phyloP scores from a whole-genome alignment of 2,797 vertebrate species.

The Microctenopoma stevenorrisi region DNA sequence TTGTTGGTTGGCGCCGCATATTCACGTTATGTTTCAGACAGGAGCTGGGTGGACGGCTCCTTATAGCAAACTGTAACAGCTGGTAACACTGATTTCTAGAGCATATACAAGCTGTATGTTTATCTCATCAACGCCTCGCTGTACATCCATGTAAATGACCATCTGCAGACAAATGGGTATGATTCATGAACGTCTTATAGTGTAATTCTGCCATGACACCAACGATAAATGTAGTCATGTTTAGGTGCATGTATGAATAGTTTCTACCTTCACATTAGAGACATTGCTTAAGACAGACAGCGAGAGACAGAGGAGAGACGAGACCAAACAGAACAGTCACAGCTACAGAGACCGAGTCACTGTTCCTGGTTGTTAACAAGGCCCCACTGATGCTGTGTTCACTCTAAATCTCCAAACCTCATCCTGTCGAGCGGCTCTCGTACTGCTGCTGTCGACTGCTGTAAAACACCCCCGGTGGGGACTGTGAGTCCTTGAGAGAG shows the following conservation, averaged over 20 bases:
- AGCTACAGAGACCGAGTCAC: slow-evolving; percentile 36
- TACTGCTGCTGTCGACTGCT: slow-evolving; percentile 36
- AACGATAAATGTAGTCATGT: too few species aligned
- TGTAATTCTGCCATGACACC: too few species aligned
- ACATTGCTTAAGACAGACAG: neutral
- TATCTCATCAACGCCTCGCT: too few species aligned
- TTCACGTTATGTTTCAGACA: too few species aligned
- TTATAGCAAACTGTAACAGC: too few species aligned
- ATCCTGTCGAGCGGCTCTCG: slow-evolving; percentile 33
- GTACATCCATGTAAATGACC: too few species aligned
- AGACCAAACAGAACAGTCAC: neutral
- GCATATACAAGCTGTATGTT: too few species aligned
- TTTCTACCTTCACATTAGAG: neutral
- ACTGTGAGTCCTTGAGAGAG: slow-evolving; percentile 53
- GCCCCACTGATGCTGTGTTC: slow-evolving; percentile 40
- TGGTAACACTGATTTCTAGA: too few species aligned
- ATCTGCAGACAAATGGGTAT: too few species aligned
- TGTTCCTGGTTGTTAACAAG: slow-evolving; percentile 46
- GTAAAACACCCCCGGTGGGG: slow-evolving; percentile 44
- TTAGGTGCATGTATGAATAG: neutral
- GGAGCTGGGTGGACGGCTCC: too few species aligned
- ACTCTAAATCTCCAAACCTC: slow-evolving; percentile 41
- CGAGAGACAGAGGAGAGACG: neutral
- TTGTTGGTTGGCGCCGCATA: too few species aligned
- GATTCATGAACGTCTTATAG: too few species aligned